Evolutionary conservation across 1,140 invertebrate genomes (phyloP).

Genomic region (Oreohelix idahoensis): DNA sequence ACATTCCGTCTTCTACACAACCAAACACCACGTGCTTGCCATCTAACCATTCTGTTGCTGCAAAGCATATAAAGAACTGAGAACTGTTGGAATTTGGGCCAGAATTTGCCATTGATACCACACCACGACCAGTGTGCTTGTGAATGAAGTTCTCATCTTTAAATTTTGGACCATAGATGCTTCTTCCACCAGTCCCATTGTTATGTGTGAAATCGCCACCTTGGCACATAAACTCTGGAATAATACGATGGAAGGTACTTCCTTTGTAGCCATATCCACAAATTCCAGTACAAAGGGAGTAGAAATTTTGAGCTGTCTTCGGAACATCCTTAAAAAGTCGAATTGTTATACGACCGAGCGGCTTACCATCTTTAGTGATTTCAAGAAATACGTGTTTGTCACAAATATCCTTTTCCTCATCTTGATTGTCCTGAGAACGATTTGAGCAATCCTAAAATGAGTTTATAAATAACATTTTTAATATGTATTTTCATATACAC

Average conservation of each 20-base stretch:
- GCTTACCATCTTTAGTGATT: background rate
- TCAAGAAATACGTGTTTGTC: conserved; percentile 12
- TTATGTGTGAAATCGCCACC: conserved; percentile 87
- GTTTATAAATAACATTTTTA: background rate
- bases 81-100: conserved; percentile 97
- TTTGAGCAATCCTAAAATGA: background rate
- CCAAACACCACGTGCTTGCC: conserved; percentile 97
- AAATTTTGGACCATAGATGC: conserved; percentile 96
- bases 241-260: conserved; percentile 74
- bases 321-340: conserved; percentile 80
- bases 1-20: conserved; percentile 93
- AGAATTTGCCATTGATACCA: conserved; percentile 94
- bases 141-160: conserved; percentile 95
- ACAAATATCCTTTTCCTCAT: background rate
- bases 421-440: background rate
- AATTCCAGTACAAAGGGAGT: conserved; percentile 75
- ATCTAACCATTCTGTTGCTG: conserved; percentile 94
- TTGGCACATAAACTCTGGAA: conserved; percentile 82
- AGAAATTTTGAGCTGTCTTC: conserved; percentile 80
- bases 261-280: conserved; percentile 73
- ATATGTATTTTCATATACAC: background rate
- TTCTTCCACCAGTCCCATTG: conserved; percentile 81
- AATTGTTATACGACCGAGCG: conserved; percentile 11
- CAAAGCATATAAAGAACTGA: conserved; percentile 97
- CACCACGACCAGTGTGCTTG: conserved; percentile 91